Conservation (phyloP, 35 echinoderm and acorn worm genomes). For the Patiria miniata region DNA sequence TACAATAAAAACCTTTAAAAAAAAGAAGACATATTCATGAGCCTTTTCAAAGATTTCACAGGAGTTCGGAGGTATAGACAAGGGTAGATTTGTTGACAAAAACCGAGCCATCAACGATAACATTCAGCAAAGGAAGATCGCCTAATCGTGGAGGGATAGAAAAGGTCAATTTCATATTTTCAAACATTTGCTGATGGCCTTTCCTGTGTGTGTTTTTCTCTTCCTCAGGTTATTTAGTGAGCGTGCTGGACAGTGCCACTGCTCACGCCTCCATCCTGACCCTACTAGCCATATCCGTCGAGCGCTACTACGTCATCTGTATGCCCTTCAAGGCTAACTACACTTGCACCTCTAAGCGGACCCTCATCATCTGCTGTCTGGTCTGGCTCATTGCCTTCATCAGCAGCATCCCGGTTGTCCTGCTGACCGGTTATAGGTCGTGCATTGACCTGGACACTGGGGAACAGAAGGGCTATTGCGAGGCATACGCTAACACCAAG, state of each 20-base stretch:
- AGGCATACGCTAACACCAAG: background rate
- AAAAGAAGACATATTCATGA: no score
- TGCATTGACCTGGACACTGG: conserved; percentile 38
- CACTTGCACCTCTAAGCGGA: conserved; percentile 77
- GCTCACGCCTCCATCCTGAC: conserved; percentile 85
- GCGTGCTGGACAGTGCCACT: conserved; percentile 67
- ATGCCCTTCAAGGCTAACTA: conserved; percentile 84
- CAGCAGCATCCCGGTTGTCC: conserved; percentile 56
- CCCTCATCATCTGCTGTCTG: conserved; percentile 63
- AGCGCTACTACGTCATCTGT: conserved; percentile 94
- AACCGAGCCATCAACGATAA: no score
- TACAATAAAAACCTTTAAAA: no score
- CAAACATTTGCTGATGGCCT: no score
- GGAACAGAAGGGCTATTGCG: conserved; percentile 31
- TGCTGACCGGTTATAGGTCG: conserved; percentile 35
- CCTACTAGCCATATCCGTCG: conserved; percentile 75
- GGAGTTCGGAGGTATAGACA: no score
- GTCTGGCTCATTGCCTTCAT: conserved; percentile 75
- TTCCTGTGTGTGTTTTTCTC: conserved; percentile 1
- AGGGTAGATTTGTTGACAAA: no score
- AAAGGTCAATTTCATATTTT: no score
- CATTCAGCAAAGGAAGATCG: no score
- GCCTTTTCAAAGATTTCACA: no score
- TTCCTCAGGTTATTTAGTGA: conserved; percentile 73
- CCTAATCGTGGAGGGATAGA: no score